phyloP scores from a whole-genome alignment of 2,113 vertebrate genomes.

The Porphyrio hochstetteri region DNA sequence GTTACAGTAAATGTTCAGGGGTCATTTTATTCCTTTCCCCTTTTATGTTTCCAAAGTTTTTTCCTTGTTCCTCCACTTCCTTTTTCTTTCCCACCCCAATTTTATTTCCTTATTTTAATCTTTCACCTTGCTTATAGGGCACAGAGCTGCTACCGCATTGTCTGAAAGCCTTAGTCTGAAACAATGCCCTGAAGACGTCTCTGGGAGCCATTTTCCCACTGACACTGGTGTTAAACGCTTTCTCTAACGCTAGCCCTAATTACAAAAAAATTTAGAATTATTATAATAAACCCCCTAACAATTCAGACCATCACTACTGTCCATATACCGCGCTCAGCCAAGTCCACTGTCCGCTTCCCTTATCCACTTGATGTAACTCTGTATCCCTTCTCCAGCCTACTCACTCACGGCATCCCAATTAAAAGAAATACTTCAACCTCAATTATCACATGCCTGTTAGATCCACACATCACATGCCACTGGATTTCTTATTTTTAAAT shows the following conservation, averaged over 20 bases:
- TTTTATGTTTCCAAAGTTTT: background rate
- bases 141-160: background rate
- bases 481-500: background rate
- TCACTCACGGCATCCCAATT: background rate
- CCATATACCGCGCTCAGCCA: background rate
- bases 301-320: background rate
- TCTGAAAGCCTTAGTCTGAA: background rate
- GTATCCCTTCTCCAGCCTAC: background rate
- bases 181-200: background rate
- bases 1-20: background rate
- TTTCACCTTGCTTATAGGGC: background rate
- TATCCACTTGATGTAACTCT: background rate
- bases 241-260: background rate
- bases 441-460: background rate
- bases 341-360: background rate
- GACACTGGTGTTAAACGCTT: background rate
- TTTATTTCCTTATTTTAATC: background rate
- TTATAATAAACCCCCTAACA: background rate
- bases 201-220: background rate
- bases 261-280: background rate
- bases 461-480: accelerated
- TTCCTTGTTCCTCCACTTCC: background rate
- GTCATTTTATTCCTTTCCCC: background rate
- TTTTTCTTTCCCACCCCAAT: background rate
- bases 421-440: background rate